These are phyloP conservation scores for Brachionus koreanus DNA, from an alignment of 1,140 invertebrate species.

Conservation along the genomic window DNA sequence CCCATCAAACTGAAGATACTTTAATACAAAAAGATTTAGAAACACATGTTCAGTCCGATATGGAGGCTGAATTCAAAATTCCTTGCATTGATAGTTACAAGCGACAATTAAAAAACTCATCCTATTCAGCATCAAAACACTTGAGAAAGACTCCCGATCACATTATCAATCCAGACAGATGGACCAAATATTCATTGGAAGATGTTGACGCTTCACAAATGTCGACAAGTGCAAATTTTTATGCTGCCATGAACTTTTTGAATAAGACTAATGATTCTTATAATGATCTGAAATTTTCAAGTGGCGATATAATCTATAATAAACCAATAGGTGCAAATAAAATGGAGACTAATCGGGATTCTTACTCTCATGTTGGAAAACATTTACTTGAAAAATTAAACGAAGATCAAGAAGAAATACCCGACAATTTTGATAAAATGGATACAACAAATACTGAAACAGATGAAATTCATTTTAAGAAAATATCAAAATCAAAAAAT, in stretches of 20 bases:
- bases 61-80: slow-evolving; percentile 5
- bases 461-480: background rate
- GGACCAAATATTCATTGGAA: slow-evolving; percentile 32
- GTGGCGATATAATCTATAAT: background rate
- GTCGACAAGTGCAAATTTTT: background rate
- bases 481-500: background rate
- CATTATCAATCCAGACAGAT: slow-evolving; percentile 6
- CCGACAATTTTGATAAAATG: slow-evolving; percentile 5
- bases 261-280: background rate
- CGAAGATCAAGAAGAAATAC: slow-evolving; percentile 1
- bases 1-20: background rate
- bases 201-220: slow-evolving; percentile 19
- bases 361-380: background rate
- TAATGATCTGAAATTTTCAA: background rate
- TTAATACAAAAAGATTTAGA: background rate
- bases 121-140: background rate
- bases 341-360: background rate
- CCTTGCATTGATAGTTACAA: background rate
- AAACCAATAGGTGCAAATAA: slow-evolving; percentile 31
- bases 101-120: background rate
- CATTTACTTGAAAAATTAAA: background rate
- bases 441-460: background rate
- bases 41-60: background rate
- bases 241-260: slow-evolving; percentile 28
- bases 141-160: background rate